Percentiles rank a stretch among this genome's conserved stretches.
These are phyloP conservation scores for Lasius fuliginosus DNA, from an alignment of 2,888 invertebrate genomes.

Conservation along the genomic window DNA sequence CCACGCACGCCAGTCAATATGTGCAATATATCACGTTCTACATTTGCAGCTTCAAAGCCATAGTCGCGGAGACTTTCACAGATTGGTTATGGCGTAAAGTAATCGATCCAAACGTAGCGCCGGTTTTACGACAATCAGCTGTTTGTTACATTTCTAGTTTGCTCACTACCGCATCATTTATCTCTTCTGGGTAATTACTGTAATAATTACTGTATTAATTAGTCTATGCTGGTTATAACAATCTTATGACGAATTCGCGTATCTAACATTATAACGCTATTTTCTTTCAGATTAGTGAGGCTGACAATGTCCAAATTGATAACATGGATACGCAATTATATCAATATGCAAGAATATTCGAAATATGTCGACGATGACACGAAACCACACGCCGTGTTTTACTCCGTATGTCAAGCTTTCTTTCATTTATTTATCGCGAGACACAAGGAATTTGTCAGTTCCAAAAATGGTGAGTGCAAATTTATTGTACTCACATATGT, in stretches of 20 bases:
- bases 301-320: constrained; percentile 90
- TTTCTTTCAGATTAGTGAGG: constrained; percentile 87
- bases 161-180: constrained; percentile 90
- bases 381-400: constrained; percentile 95
- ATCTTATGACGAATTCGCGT: background rate
- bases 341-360: constrained; percentile 89
- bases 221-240: constrained; percentile 41
- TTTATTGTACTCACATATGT: background rate
- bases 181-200: constrained; percentile 88
- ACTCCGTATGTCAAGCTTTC: constrained; percentile 96
- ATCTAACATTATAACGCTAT: background rate
- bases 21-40: constrained; percentile 93
- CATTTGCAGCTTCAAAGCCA: constrained; percentile 89
- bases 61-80: constrained; percentile 89
- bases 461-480: constrained; percentile 90
- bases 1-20: constrained; percentile 94
- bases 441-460: constrained; percentile 93
- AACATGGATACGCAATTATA: constrained; percentile 95
- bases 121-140: constrained; percentile 90
- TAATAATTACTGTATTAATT: background rate
- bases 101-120: constrained; percentile 89
- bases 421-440: constrained; percentile 97
- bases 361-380: constrained; percentile 88
- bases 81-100: constrained; percentile 92
- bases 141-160: constrained; percentile 93